Evolutionary conservation across 2,888 invertebrate species (phyloP).

Genomic region (Lithophane ornitopus): DNA sequence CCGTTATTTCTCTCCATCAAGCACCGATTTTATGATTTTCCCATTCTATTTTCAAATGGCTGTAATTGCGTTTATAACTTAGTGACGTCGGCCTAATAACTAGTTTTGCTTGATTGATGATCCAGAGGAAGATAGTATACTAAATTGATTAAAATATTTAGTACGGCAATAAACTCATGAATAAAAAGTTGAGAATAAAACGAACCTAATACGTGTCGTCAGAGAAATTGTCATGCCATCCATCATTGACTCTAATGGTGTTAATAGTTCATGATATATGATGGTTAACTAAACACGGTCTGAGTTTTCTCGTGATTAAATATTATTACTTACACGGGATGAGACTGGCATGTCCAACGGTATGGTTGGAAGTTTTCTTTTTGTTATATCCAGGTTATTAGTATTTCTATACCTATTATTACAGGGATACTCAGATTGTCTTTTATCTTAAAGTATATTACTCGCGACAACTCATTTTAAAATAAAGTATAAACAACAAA

Average conservation of each 20-base stretch:
- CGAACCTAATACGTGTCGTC: conserved; percentile 75
- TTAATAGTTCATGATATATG: conserved; percentile 76
- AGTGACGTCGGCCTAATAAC: conserved; percentile 78
- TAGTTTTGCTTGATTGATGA: conserved; percentile 86
- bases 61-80: conserved; percentile 76
- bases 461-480: conserved; percentile 51
- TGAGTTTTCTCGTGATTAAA: conserved; percentile 59
- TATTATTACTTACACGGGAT: conserved; percentile 35
- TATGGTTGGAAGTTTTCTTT: conserved; percentile 24
- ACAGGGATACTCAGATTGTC: conserved; percentile 18
- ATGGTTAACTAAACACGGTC: conserved; percentile 67
- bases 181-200: conserved; percentile 82
- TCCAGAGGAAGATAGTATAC: conserved; percentile 75
- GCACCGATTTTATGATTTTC: conserved; percentile 70
- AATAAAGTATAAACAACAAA: conserved; percentile 52
- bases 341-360: conserved; percentile 21
- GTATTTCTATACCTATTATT: conserved; percentile 30
- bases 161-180: conserved; percentile 78
- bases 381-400: conserved; percentile 26
- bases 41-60: conserved; percentile 73
- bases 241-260: conserved; percentile 78
- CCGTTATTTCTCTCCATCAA: conserved; percentile 60
- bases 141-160: conserved; percentile 86
- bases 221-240: conserved; percentile 82
- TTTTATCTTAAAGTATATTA: conserved; percentile 46